Conservation (phyloP, 1,140 invertebrate genomes). For the Ephestia elutella region DNA sequence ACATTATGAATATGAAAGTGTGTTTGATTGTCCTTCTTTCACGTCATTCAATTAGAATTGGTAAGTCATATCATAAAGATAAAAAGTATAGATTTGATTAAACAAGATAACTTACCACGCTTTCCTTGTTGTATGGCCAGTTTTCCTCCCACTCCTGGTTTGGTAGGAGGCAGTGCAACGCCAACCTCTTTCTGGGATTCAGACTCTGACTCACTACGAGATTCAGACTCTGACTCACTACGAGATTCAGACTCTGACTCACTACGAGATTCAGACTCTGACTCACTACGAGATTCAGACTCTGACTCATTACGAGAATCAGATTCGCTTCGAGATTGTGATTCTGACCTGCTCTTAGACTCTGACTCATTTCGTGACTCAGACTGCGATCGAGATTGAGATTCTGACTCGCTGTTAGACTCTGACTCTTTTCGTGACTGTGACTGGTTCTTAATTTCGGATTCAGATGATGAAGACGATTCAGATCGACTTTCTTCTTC, state of each 20-base stretch:
- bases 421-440: neutral
- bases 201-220: neutral
- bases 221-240: neutral
- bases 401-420: neutral
- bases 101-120: neutral
- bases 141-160: constrained; percentile 2
- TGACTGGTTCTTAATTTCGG: neutral
- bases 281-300: neutral
- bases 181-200: neutral
- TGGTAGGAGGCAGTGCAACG: neutral
- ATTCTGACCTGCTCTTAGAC: neutral
- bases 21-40: no score
- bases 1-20: no score
- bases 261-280: neutral
- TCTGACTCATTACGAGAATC: neutral
- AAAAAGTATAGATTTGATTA: no score
- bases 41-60: no score
- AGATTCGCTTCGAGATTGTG: neutral
- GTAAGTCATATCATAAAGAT: no score
- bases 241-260: neutral
- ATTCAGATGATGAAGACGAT: neutral
- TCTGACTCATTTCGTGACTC: neutral
- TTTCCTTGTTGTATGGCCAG: constrained; percentile 9
- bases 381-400: neutral
- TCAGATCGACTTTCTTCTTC: neutral